A percentile compares a stretch with the other conserved stretches of the same genome.
These are phyloP conservation scores for Trematomus loennbergii DNA, from an alignment of 2,113 vertebrate genomes.

Conservation along the genomic window DNA sequence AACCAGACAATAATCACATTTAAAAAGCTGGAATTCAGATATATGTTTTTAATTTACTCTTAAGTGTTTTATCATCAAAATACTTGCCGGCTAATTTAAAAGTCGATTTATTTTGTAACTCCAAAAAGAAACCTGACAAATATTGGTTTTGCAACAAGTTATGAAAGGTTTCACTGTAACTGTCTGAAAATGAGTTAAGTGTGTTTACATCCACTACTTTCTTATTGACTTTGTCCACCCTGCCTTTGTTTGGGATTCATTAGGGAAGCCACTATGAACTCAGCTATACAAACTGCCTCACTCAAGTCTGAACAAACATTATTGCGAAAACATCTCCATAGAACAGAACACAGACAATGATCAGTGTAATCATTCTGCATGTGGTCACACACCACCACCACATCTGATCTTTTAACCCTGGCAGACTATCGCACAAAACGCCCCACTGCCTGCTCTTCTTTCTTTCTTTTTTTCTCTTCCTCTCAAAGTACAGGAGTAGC, in stretches of 20 bases:
- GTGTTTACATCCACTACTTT: neutral
- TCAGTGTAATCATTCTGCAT: neutral
- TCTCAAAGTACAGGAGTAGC: constrained; percentile 59
- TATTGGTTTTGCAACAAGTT: neutral
- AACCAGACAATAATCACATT: too few relatives aligned
- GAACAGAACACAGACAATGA: neutral
- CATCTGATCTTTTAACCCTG: constrained; percentile 16
- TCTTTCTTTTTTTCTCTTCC: constrained; percentile 25
- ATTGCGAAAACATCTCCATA: neutral
- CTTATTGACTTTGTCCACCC: neutral
- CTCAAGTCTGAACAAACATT: constrained; percentile 17
- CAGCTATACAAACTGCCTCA: neutral
- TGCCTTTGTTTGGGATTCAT: constrained; percentile 12
- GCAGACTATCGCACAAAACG: constrained; percentile 19
- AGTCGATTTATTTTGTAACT: too few relatives aligned
- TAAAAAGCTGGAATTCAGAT: too few relatives aligned
- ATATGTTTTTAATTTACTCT: too few relatives aligned
- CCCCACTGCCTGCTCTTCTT: constrained; percentile 25
- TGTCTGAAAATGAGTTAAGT: neutral
- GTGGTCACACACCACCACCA: constrained; percentile 5
- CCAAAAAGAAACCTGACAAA: neutral
- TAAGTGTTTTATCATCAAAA: too few relatives aligned
- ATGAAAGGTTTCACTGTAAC: neutral
- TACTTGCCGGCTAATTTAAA: too few relatives aligned
- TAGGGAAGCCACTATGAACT: neutral